These are phyloP conservation scores for Caprella mutica DNA, from an alignment of 2,888 invertebrate species.

Conservation along the genomic window DNA sequence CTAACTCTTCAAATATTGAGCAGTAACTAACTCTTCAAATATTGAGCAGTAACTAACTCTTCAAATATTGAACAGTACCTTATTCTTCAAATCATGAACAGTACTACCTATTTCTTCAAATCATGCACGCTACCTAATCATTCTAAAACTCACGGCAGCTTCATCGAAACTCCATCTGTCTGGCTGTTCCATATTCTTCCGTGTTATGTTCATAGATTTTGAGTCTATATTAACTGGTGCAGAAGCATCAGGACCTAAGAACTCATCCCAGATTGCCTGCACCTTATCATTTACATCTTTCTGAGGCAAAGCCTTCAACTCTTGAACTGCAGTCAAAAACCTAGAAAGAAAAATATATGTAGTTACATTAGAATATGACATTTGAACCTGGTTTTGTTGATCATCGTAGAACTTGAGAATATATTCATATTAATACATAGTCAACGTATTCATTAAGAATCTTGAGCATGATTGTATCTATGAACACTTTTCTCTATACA, in stretches of 20 bases:
- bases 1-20: no score
- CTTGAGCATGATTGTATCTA: no score
- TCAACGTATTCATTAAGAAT: background rate
- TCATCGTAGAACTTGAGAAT: background rate
- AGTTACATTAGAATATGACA: no score
- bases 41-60: no score
- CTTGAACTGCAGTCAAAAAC: conserved; percentile 91
- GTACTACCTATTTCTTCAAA: no score
- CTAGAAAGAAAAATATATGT: no score
- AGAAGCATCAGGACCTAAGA: conserved; percentile 81
- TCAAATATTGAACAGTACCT: no score
- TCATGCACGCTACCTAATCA: no score
- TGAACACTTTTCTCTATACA: no score
- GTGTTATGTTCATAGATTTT: conserved; percentile 70
- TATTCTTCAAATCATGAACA: no score
- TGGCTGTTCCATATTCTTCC: conserved; percentile 65
- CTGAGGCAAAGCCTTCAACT: conserved; percentile 76
- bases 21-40: no score
- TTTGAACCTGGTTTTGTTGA: background rate
- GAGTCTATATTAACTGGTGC: conserved; percentile 97
- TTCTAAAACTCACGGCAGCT: conserved; percentile 64
- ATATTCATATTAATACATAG: background rate
- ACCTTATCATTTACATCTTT: conserved; percentile 70
- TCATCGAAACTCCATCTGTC: conserved; percentile 94
- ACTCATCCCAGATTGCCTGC: conserved; percentile 83